Conservation (phyloP, 2,797 vertebrate genomes). For the Heterohyrax brucei region DNA sequence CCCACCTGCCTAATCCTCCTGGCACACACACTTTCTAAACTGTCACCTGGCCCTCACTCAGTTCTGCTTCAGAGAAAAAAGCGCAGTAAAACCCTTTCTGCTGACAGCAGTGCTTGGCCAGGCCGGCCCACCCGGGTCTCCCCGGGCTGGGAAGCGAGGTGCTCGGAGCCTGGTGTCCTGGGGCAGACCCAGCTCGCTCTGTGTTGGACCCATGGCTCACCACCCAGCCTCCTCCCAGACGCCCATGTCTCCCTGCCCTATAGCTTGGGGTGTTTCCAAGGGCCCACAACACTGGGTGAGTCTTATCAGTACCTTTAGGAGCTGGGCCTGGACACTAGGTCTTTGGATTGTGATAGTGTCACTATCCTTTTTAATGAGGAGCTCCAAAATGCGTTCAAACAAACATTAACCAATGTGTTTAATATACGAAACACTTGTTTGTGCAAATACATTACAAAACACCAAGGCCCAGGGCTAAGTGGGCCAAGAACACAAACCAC, state of each 20-base stretch:
- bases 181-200: too few relatives aligned
- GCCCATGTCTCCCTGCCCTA: background rate
- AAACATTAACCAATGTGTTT: background rate
- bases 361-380: background rate
- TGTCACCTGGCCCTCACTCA: background rate
- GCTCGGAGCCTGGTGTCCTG: background rate
- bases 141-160: background rate
- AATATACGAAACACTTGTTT: background rate
- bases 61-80: background rate
- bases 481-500: background rate
- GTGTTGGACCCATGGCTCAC: background rate
- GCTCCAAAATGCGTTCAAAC: background rate
- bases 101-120: background rate
- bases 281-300: too few relatives aligned
- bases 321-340: background rate
- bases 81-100: background rate
- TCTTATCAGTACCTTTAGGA: too few relatives aligned
- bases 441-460: background rate
- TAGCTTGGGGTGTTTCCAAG: too few relatives aligned
- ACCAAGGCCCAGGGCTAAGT: background rate
- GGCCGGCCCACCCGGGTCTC: background rate
- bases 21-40: background rate
- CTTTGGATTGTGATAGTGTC: too few relatives aligned
- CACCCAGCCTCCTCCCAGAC: background rate
- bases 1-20: background rate